Evolutionary conservation across 2,797 vertebrate genomes (phyloP), one percentile per base, ranked within the genome.

Genomic region (Myotis daubentonii): DNA sequence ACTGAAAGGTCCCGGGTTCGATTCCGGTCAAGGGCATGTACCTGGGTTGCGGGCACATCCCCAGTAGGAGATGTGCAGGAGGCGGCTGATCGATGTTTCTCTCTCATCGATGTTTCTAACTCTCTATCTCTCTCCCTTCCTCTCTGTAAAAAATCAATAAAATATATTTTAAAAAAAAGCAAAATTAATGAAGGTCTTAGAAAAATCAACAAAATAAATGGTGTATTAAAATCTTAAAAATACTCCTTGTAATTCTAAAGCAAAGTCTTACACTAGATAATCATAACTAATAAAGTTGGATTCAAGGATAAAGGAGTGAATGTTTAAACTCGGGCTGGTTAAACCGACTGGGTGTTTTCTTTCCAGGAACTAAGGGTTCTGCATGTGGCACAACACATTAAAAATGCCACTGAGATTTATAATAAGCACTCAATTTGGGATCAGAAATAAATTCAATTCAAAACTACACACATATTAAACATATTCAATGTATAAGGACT

Each of bases 191-290:
- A 72, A 62, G 28, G 20, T 9, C 33, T 72, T 79, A 68, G 80
- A 66, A 75, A 91, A 93, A 94, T 79, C 57, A 94, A 72, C 23
- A 82, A 28, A 79, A 89, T 41, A 87, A 94, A 62, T 7, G 6
- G 2, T 33, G 28, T 25, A 71, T 57, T 87, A 65, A 90, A 79
- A 66, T 92, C 57, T 92, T 84, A 49, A 51, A 90, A 79, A 83
- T 62, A 94, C 8, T 89, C 41, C n/a, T 20, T 78, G 12, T 79
- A 30, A 36, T 28, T 81, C 62, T 60, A 55, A 91, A 85, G 74
- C 22, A 66, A 71, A 57, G 30, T 51, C 33, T 92, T 92, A 79
- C 1, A 76, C 51, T 70, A 93, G 10, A 55, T 74, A 89, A 81
- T 51, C 47, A 41, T 16, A 90, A 85, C 38, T 68, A 89, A 92